Evolutionary conservation across 2,113 vertebrate genomes (phyloP).

Genomic region (Argyrosomus japonicus): DNA sequence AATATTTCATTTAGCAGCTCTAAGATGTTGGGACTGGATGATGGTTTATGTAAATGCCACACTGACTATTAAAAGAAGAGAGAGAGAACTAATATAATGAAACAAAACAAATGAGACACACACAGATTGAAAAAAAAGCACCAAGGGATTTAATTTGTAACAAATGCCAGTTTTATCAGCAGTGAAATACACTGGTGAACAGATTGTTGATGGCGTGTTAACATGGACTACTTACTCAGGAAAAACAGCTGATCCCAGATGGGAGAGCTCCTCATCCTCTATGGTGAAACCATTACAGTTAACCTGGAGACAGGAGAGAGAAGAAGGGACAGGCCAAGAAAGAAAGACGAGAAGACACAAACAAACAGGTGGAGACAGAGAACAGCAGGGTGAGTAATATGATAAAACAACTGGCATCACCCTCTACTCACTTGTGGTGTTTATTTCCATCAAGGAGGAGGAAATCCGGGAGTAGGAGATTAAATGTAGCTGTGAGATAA

Average conservation of each 20-base stretch:
- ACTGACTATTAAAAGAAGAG: background rate
- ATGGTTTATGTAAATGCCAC: background rate
- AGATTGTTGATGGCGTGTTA: background rate
- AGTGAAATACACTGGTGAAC: background rate
- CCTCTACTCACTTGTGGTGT: background rate
- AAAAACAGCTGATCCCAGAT: constrained; percentile 97
- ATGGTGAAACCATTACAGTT: constrained; percentile 99
- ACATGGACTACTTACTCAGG: constrained; percentile 89
- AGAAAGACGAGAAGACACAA: background rate
- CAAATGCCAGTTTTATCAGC: background rate
- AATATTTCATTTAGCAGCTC: background rate
- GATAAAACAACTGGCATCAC: background rate
- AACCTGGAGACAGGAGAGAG: constrained; percentile 82
- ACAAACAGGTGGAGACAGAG: no score
- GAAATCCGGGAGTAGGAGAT: constrained; percentile 21
- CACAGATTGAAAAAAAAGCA: background rate
- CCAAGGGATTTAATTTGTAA: background rate
- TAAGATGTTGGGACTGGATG: background rate
- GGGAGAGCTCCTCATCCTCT: constrained; percentile 98
- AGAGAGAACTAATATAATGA: background rate
- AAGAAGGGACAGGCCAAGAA: background rate
- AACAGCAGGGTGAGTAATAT: constrained; percentile 5
- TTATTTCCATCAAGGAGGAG: constrained; percentile 9
- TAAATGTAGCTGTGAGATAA: constrained; percentile 33
- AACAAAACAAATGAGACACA: background rate